Evolutionary conservation across 2,888 invertebrate species (phyloP), one percentile per base, ranked within the genome.

Genomic region (Idaea aversata): DNA sequence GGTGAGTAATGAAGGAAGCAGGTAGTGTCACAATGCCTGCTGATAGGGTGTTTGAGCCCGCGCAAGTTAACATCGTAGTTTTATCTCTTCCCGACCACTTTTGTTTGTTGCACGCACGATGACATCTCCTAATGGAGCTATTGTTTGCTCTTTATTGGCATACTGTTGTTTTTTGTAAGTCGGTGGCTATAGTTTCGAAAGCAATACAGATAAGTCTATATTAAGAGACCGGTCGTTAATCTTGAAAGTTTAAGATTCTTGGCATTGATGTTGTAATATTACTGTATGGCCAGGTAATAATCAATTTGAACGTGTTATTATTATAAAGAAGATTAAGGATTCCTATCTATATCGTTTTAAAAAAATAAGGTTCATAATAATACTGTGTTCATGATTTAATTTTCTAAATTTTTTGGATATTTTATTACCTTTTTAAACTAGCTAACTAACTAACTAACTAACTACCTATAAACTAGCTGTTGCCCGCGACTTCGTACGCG

Each of bases 61-160:
- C 77, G 71, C 73, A 72, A 76, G 71, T 75, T 76, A 78, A 77
- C 79, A 80, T 77, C 80, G 83, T 82, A 80, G 84, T 92, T 93
- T 90, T 93, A 91, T 92, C 91, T 91, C 84, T 88, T 88, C 88
- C 86, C 83, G 75, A 68, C 70, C 77, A 79, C 91, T 90, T 92
- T 93, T 93, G 92, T 92, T 90, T 87, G 80, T 81, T 70, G 84
- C 88, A 92, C 91, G 93, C 92, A 86, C 91, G 89, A 86, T 88
- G 93, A 90, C 90, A 88, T 90, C 86, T 81, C 79, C 80, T 92
- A 91, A 92, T 92, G 84, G 88, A 62, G 76, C 84, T 80, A 90
- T 91, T 91, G 90, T 92, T 89, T 80, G 78, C 78, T 75, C 75
- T 81, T 80, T 85, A 82, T 82, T 87, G 83, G 84, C 79, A 67